Conservation (phyloP, 1,140 invertebrate species). For the Anadara kagoshimensis region DNA sequence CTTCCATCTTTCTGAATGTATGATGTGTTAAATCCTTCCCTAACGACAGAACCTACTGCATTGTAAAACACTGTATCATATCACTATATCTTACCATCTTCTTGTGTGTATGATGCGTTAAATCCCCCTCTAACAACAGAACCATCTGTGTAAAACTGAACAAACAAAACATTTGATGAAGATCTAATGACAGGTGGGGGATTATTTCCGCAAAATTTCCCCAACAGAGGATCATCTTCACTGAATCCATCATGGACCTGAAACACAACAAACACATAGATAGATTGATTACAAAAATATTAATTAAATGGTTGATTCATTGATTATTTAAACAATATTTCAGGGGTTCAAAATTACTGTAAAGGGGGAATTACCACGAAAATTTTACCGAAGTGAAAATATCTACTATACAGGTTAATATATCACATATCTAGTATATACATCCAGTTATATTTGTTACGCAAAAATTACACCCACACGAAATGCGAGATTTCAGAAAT, state of each 20-base stretch:
- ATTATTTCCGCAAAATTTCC: slow-evolving; percentile 92
- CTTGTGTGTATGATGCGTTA: slow-evolving; percentile 87
- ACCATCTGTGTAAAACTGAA: slow-evolving; percentile 95
- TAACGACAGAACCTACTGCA: slow-evolving; percentile 91
- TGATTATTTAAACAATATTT: too few species aligned
- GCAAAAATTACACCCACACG: too few species aligned
- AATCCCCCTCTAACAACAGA: slow-evolving; percentile 92
- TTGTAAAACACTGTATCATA: slow-evolving; percentile 90
- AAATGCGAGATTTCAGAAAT: too few species aligned
- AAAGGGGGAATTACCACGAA: too few species aligned
- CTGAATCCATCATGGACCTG: slow-evolving; percentile 92
- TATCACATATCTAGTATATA: too few species aligned
- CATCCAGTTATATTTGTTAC: too few species aligned
- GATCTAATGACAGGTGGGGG: slow-evolving; percentile 87
- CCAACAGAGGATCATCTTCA: slow-evolving; percentile 85
- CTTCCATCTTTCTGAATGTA: slow-evolving; percentile 83
- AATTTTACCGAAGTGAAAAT: too few species aligned
- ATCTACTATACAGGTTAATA: too few species aligned
- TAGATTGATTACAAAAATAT: too few species aligned
- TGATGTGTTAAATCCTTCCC: slow-evolving; percentile 89
- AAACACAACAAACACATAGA: slow-evolving; percentile 72
- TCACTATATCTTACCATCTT: slow-evolving; percentile 43
- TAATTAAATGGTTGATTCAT: too few species aligned
- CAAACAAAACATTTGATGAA: slow-evolving; percentile 91
- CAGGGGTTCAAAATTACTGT: too few species aligned